Evolutionary conservation across 2,797 vertebrate genomes (phyloP), one percentile per base, ranked within the genome.

Genomic region (Varecia variegata): DNA sequence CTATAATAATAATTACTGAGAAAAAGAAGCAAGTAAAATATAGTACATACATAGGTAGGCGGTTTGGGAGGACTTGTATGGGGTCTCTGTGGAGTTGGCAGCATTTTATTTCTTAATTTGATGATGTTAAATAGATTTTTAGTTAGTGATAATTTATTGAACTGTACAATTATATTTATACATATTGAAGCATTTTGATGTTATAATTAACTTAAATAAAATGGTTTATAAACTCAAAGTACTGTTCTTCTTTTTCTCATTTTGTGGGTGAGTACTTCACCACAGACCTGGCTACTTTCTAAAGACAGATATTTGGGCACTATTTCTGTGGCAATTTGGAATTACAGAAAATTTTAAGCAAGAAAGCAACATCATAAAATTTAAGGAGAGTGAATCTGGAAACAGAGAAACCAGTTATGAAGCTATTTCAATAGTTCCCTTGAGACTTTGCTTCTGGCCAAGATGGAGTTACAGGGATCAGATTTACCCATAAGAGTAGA

Each of bases 91-190:
- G 30, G 43, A 70, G n/a, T 9, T 90, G 6, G 13, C 2, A 71
- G 15, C 50, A 84, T 76, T 82, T 35, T 88, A 65, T 77, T 94
- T 27, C 62, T 80, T 94, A 91, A 77, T 89, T 82, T 83, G 50
- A 13, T 77, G n/a, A 4, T 86, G 7, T 80, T 74, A 93, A 90
- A 60, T 62, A 2, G 27, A 74, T 71, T 79, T 65, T 95, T 32
- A 68, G 8, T 65, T 92, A 76, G 40, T 52, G 38, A 74, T 68
- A 93, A 47, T 85, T 93, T 35, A 52, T 58, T 96, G 73, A 87
- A 88, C 7, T 88, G 1, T 93, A 11, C 0, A 80, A 50, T 54
- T 74, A 35, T 52, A 23, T 68, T 96, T 76, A 62, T 79, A 54
- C 15, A 77, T 38, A 18, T 2, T 38, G 14, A 82, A 68, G 11